phyloP scores from a whole-genome alignment of 2,888 invertebrate genomes.

The Serripes groenlandicus region DNA sequence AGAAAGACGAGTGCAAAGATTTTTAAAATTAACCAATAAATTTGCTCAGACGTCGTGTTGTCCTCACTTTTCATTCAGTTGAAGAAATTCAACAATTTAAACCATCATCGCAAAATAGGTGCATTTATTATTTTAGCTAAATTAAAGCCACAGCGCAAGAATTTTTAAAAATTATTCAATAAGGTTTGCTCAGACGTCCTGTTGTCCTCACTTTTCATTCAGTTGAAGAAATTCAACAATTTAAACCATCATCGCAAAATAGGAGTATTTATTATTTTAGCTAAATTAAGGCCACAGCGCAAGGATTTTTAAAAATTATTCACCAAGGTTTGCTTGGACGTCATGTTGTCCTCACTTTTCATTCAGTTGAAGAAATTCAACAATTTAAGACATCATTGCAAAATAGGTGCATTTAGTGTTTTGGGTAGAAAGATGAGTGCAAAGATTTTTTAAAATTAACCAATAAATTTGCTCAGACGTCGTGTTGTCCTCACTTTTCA shows the following conservation, averaged over 20 bases:
- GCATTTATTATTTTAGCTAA: no score
- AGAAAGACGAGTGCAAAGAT: no score
- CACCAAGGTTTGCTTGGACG: slow-evolving; percentile 11
- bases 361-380: slow-evolving; percentile 40
- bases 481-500: slow-evolving; percentile 33
- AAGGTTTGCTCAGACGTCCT: slow-evolving; percentile 31
- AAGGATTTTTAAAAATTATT: no score
- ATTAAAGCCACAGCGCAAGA: no score
- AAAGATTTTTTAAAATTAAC: no score
- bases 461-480: slow-evolving; percentile 34
- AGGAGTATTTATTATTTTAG: no score
- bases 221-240: slow-evolving; percentile 58
- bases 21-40: no score
- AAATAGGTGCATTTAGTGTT: slow-evolving; percentile 10
- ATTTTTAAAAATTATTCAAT: no score
- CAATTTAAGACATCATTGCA: slow-evolving; percentile 27
- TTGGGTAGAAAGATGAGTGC: no score
- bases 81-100: slow-evolving; percentile 55
- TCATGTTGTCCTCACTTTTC: slow-evolving; percentile 13
- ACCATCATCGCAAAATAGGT: slow-evolving; percentile 74
- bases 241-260: slow-evolving; percentile 72
- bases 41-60: slow-evolving; percentile 29
- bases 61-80: slow-evolving; percentile 41
- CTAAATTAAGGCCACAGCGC: no score
- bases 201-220: slow-evolving; percentile 36